Evolutionary conservation across 2,113 vertebrate genomes (phyloP).

Genomic region (Lucifuga dentata): DNA sequence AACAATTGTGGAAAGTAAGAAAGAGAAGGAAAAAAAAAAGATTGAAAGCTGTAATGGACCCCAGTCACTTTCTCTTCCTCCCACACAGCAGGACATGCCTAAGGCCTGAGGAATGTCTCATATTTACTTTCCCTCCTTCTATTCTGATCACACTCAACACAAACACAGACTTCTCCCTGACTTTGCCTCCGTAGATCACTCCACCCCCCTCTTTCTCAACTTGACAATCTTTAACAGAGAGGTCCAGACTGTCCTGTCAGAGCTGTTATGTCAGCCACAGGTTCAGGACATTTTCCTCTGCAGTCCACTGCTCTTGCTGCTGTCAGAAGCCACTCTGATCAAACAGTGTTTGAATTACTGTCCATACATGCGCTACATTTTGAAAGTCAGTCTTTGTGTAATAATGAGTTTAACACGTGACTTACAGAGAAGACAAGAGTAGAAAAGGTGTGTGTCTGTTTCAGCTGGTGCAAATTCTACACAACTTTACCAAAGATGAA

Average conservation of each 20-base stretch:
- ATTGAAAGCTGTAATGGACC: slow-evolving; percentile 38
- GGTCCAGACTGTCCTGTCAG: slow-evolving; percentile 49
- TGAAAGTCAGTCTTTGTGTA: slow-evolving; percentile 23
- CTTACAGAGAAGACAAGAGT: slow-evolving; percentile 25
- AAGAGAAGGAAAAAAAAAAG: not conserved
- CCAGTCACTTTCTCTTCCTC: slow-evolving; percentile 66
- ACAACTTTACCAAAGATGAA: no score
- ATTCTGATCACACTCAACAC: slow-evolving; percentile 59
- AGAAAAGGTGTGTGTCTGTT: slow-evolving; percentile 41
- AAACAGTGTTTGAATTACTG: slow-evolving; percentile 65
- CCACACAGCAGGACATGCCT: slow-evolving; percentile 73
- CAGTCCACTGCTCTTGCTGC: slow-evolving; percentile 31
- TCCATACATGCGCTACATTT: slow-evolving; percentile 37
- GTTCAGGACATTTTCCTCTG: slow-evolving; percentile 21
- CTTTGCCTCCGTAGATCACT: slow-evolving; percentile 9
- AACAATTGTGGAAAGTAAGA: slow-evolving; percentile 21
- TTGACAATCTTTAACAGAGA: slow-evolving; percentile 32
- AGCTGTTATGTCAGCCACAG: slow-evolving; percentile 45
- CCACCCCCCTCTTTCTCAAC: not conserved
- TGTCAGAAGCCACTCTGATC: slow-evolving; percentile 67
- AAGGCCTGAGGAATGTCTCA: slow-evolving; percentile 68
- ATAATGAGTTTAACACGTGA: slow-evolving; percentile 64
- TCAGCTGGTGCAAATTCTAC: slow-evolving; percentile 74
- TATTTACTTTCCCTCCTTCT: slow-evolving; percentile 69
- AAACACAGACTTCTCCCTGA: slow-evolving; percentile 47